phyloP scores from a whole-genome alignment of 2,888 invertebrate species.

The Nebria brevicollis region DNA sequence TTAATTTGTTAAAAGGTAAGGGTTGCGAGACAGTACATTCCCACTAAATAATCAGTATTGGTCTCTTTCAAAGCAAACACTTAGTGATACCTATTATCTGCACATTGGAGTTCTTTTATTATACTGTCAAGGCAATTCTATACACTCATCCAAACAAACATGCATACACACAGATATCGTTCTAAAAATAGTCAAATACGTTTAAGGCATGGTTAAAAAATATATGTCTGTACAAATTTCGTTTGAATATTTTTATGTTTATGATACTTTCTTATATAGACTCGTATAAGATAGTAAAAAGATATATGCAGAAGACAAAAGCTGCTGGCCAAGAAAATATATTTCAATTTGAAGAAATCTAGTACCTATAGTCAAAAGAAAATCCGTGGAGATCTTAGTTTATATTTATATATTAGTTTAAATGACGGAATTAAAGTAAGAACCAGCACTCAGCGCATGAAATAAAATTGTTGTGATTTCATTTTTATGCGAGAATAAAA shows the following conservation, averaged over 20 bases:
- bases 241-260: no score
- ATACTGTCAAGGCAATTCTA: neutral
- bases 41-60: neutral
- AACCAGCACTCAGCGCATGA: slow-evolving; percentile 13
- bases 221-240: no score
- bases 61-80: neutral
- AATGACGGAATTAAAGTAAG: slow-evolving; percentile 36
- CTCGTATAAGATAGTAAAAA: no score
- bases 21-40: neutral
- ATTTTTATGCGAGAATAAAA: slow-evolving; percentile 43
- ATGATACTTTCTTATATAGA: no score
- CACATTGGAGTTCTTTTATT: neutral
- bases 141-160: no score
- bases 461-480: slow-evolving; percentile 44
- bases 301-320: no score
- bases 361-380: neutral
- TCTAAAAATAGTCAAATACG: no score
- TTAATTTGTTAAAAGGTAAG: slow-evolving; percentile 32
- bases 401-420: neutral
- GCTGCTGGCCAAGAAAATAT: no score
- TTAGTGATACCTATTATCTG: neutral
- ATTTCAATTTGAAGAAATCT: neutral
- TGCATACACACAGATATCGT: no score
- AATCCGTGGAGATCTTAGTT: no score
- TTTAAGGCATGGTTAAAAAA: no score